A percentile compares a stretch with the other conserved stretches of the same genome.
phyloP scores from a whole-genome alignment of 64 coral and sea anemone species.

The Pachyseris speciosa region DNA sequence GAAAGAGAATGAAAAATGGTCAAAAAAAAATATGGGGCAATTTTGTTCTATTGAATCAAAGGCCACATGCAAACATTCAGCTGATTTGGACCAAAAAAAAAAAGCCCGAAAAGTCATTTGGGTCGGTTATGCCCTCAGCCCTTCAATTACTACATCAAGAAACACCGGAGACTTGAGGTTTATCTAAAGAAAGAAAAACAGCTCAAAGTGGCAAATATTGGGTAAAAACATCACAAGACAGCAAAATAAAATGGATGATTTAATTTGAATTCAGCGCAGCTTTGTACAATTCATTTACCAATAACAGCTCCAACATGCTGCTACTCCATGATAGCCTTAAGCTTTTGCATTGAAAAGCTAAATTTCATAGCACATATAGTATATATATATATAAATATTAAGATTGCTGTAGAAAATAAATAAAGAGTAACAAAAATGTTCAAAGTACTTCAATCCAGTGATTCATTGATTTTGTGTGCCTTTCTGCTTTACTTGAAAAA shows the following conservation, averaged over 20 bases:
- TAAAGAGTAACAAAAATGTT: slow-evolving; percentile 3
- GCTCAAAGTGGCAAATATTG: too few species aligned
- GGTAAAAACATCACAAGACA: neutral
- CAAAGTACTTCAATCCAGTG: neutral
- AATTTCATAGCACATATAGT: neutral
- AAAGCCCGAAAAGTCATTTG: too few species aligned
- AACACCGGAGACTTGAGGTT: too few species aligned
- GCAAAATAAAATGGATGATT: neutral
- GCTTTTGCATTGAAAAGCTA: slow-evolving; percentile 7
- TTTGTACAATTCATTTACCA: slow-evolving; percentile 7
- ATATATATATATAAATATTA: slow-evolving; percentile 44
- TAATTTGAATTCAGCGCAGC: slow-evolving; percentile 4
- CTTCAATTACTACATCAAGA: too few species aligned
- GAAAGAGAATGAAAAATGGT: too few species aligned
- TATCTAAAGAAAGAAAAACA: too few species aligned
- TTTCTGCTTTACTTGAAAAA: neutral
- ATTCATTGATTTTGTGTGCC: neutral
- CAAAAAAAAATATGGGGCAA: too few species aligned
- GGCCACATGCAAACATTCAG: too few species aligned
- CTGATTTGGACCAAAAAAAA: too few species aligned
- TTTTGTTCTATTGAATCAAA: too few species aligned
- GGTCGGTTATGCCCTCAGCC: too few species aligned
- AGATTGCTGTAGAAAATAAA: slow-evolving; percentile 54
- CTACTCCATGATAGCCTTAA: neutral
- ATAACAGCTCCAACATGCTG: neutral